Conservation (phyloP, 37 sponge, comb jelly and placozoan genomes). For the Theonella swinhoei region DNA sequence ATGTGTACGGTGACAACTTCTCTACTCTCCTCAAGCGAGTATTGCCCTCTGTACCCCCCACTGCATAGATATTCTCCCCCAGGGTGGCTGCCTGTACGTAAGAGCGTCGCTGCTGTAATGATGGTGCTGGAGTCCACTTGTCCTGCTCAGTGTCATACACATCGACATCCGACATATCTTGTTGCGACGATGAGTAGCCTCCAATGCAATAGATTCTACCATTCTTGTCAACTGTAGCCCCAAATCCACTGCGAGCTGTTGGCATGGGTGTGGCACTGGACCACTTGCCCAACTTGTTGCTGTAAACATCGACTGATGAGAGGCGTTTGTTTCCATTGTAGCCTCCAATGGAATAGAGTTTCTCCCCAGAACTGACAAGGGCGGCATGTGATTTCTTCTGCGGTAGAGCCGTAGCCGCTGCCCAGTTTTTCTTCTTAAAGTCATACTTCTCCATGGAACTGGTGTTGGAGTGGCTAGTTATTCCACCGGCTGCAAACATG, state of each 20-base stretch:
- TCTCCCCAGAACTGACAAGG: conserved; percentile 7
- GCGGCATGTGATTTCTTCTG: conserved; percentile 36
- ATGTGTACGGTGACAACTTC: not conserved
- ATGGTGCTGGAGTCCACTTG: conserved; percentile 27
- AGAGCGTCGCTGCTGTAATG: conserved; percentile 18
- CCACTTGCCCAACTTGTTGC: conserved; percentile 9
- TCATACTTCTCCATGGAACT: conserved; percentile 24
- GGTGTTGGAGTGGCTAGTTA: conserved; percentile 1
- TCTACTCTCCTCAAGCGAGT: conserved; percentile 25
- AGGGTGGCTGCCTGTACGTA: conserved; percentile 39
- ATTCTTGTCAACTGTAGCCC: not conserved
- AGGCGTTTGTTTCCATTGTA: conserved; percentile 13
- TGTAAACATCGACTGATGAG: conserved; percentile 18
- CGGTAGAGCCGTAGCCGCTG: conserved; percentile 10
- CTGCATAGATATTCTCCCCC: conserved; percentile 24
- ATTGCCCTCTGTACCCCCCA: conserved; percentile 21
- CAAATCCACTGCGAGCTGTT: conserved; percentile 28
- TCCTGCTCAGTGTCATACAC: conserved; percentile 1
- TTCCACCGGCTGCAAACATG: conserved; percentile 24
- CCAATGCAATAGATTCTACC: conserved; percentile 36
- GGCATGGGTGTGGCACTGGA: conserved; percentile 23
- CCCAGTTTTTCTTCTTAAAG: conserved; percentile 8
- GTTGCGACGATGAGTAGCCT: conserved; percentile 7
- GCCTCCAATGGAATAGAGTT: conserved; percentile 45
- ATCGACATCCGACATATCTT: conserved; percentile 19